Evolutionary conservation across 2,888 invertebrate genomes (phyloP).

Genomic region (Drosophila quasianomalipes): DNA sequence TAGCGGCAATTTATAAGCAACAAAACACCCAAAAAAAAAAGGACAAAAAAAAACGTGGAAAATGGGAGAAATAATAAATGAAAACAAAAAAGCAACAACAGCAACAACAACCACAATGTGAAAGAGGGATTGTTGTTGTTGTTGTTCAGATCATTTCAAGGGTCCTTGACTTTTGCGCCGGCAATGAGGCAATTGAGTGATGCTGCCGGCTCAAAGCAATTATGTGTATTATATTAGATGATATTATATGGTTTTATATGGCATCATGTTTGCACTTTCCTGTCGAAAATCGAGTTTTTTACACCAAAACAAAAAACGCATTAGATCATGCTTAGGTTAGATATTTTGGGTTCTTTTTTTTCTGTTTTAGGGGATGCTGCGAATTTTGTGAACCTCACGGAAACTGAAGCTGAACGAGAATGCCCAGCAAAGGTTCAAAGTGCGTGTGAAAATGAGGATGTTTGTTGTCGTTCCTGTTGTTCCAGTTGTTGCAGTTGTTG

Average conservation of each 20-base stretch:
- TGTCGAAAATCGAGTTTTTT: constrained; percentile 83
- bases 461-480: constrained; percentile 64
- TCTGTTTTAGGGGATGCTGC: constrained; percentile 71
- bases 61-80: constrained; percentile 77
- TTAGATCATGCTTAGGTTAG: constrained; percentile 60
- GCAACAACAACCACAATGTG: constrained; percentile 28
- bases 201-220: constrained; percentile 52
- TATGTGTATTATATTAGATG: constrained; percentile 53
- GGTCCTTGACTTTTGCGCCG: constrained; percentile 83
- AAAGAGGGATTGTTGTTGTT: constrained; percentile 50
- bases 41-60: constrained; percentile 49
- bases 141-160: constrained; percentile 83
- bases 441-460: constrained; percentile 80
- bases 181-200: constrained; percentile 65
- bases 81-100: constrained; percentile 45
- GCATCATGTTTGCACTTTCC: constrained; percentile 82
- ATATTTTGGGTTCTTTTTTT: background rate
- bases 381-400: background rate
- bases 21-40: constrained; percentile 74
- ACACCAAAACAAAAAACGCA: constrained; percentile 68
- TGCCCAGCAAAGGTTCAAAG: constrained; percentile 67
- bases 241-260: constrained; percentile 69
- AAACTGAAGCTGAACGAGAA: constrained; percentile 33
- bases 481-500: constrained; percentile 25
- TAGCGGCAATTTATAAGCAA: constrained; percentile 80